Conservation (phyloP, 2,113 vertebrate species). For the Lophura nycthemera region DNA sequence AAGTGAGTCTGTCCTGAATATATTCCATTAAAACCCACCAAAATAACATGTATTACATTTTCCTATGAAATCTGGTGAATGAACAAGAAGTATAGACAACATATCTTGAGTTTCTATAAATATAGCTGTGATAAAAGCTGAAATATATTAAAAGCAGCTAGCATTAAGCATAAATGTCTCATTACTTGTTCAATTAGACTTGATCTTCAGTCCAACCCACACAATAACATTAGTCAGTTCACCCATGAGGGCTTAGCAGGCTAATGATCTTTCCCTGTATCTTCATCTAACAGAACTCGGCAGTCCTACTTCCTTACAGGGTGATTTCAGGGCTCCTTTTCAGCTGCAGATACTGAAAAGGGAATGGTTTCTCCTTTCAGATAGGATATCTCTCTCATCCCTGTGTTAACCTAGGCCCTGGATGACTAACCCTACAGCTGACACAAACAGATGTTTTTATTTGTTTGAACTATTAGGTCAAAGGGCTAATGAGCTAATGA, state of each 20-base stretch:
- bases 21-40: neutral
- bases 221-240: conserved; percentile 2
- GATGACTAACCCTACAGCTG: conserved; percentile 14
- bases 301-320: conserved; percentile 8
- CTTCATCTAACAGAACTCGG: neutral
- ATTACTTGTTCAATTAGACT: neutral
- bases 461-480: conserved; percentile 68
- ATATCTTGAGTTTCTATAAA: neutral
- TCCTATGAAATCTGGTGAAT: neutral
- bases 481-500: conserved; percentile 72
- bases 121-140: neutral
- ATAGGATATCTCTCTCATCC: neutral
- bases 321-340: conserved; percentile 8
- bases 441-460: conserved; percentile 58
- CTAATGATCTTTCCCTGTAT: neutral
- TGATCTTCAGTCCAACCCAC: neutral
- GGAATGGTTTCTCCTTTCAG: neutral
- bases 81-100: neutral
- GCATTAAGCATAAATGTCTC: neutral
- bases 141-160: neutral
- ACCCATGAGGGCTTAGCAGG: neutral
- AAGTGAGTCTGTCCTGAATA: neutral
- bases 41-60: neutral
- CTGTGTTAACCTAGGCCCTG: neutral
- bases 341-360: neutral